Evolutionary conservation across 2,888 invertebrate species (phyloP), one percentile per base, ranked within the genome.

Genomic region (Nemoura dubitans): DNA sequence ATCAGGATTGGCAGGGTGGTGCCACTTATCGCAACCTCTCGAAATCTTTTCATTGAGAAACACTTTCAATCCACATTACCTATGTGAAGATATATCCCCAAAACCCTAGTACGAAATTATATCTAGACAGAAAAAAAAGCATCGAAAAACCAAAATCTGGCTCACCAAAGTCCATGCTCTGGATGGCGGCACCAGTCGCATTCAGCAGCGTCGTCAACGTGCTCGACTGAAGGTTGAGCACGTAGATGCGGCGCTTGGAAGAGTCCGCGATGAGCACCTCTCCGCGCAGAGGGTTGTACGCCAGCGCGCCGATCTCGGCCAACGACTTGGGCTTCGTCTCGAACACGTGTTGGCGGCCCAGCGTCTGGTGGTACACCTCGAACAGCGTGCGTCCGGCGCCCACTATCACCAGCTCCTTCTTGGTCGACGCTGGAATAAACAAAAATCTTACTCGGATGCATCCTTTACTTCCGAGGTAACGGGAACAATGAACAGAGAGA

Each of bases 271-370:
- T 90, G 85, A 91, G 89, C 0, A 91, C 85, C 3, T 89, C 89
- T 26, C 90, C 89, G 89, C 92, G 92, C 0, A 93, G 88, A 1
- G 92, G 93, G 89, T 96, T 94, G 89, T 94, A 96, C 0, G 95
- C 93, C 91, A 97, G 91, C 25, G 95, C 95, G 83, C 94, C 94
- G 21, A 96, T 93, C 7, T 93, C 92, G 21, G n/a, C 42, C 10
- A 88, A 27, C 3, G 28, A 36, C 28, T 77, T 30, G 6, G 87
- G 29, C 21, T 77, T 28, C n/a, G 87, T 77, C 26, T 87, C 85
- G 7, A 92, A 92, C 0, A 93, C 91, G 89, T 93, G 93, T 0
- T 96, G 95, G 89, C 93, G 94, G 1, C 96, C 96, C 30, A 97
- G 92, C 0, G 92, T 89, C 88, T 95, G 93, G 89, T 95, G 95